Conservation (phyloP, 2,113 vertebrate species). For the Toxotes jaculatrix region DNA sequence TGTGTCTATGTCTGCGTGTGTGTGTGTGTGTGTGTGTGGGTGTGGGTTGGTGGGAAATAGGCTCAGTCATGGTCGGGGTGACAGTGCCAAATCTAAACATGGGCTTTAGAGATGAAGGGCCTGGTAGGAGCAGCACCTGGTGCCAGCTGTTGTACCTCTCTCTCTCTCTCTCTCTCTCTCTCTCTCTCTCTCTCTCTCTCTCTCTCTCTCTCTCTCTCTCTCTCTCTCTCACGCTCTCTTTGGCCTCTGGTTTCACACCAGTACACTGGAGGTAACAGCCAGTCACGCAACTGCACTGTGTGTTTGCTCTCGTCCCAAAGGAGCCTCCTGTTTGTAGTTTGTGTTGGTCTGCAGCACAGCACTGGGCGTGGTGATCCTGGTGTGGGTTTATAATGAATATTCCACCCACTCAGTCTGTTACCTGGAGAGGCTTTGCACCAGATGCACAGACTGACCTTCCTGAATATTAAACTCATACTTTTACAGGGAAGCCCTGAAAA, state of each 20-base stretch:
- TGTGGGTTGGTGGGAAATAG: conserved; percentile 52
- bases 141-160: conserved; percentile 52
- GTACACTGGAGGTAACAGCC: background rate
- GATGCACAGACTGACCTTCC: background rate
- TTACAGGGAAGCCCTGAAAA: background rate
- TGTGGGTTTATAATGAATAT: background rate
- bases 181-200: conserved; percentile 28
- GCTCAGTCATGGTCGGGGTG: conserved; percentile 64
- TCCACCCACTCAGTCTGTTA: background rate
- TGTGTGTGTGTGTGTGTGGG: conserved; percentile 38
- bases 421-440: background rate
- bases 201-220: conserved; percentile 28
- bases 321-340: conserved; percentile 5
- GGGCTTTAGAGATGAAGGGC: conserved; percentile 55
- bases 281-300: background rate
- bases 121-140: conserved; percentile 54
- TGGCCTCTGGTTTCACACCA: conserved; percentile 10
- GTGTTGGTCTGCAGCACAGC: background rate
- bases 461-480: background rate
- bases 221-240: conserved; percentile 37
- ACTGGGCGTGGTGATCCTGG: background rate
- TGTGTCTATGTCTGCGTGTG: conserved; percentile 17
- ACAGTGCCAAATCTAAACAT: conserved; percentile 66
- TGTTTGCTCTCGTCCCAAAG: background rate
- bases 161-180: conserved; percentile 28